Conservation (phyloP, 2,113 vertebrate genomes). For the Pteropus alecto region DNA sequence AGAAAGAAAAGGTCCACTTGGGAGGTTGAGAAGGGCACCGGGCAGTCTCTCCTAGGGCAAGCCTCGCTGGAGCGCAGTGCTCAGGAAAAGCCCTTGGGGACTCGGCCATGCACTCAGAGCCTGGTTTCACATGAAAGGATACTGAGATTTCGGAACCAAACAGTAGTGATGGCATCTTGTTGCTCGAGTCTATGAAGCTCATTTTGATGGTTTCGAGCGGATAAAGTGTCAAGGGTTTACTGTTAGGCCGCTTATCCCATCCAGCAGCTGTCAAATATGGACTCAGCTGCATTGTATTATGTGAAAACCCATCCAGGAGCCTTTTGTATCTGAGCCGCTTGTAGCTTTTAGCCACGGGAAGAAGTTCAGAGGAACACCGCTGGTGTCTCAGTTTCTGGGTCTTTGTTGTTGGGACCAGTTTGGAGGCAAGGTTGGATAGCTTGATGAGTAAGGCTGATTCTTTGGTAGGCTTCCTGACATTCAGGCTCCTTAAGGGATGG, state of each 20-base stretch:
- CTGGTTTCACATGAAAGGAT: constrained; percentile 78
- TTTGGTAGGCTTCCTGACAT: constrained; percentile 80
- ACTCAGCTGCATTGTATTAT: constrained; percentile 72
- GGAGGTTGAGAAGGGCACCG: constrained; percentile 52
- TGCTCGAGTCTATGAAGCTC: constrained; percentile 66
- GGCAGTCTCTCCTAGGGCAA: constrained; percentile 41
- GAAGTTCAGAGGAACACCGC: constrained; percentile 70
- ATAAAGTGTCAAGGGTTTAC: constrained; percentile 80
- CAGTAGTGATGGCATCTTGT: constrained; percentile 62
- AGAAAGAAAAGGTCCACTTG: constrained; percentile 82
- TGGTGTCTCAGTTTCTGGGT: neutral
- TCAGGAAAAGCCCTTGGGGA: constrained; percentile 64
- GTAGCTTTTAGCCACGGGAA: constrained; percentile 71
- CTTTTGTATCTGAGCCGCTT: constrained; percentile 73
- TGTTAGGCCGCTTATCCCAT: constrained; percentile 76
- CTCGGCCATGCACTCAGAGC: constrained; percentile 59
- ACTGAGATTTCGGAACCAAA: constrained; percentile 68
- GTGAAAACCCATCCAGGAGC: constrained; percentile 81
- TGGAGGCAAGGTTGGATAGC: constrained; percentile 81
- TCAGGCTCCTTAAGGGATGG: constrained; percentile 65
- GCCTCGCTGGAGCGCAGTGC: constrained; percentile 57
- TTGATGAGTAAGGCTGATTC: constrained; percentile 79
- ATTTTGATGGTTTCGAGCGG: constrained; percentile 75
- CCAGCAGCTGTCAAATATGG: constrained; percentile 72
- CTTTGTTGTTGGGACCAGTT: constrained; percentile 68